Percentiles rank a stretch among this genome's conserved stretches.
Evolutionary conservation across 2,797 vertebrate genomes (phyloP).

Genomic region (Harpagifer antarcticus): DNA sequence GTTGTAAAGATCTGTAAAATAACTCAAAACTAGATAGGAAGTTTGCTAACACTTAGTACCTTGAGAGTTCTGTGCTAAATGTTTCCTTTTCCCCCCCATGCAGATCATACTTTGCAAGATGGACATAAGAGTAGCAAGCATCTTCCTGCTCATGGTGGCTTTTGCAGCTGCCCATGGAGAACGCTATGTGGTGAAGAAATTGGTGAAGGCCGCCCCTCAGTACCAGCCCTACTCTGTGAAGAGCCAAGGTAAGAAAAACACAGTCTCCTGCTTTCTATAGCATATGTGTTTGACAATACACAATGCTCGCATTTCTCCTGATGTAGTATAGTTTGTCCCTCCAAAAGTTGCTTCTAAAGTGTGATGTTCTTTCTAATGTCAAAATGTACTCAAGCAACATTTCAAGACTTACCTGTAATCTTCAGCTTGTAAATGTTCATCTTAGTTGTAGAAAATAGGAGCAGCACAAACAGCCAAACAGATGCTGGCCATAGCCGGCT

Average conservation of each 20-base stretch:
- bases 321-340: neutral
- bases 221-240: conserved; percentile 90
- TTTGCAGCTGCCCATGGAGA: conserved; percentile 88
- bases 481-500: conserved; percentile 35
- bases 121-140: conserved; percentile 87
- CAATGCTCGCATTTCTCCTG: neutral
- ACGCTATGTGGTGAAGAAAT: conserved; percentile 91
- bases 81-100: conserved; percentile 21
- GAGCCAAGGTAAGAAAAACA: conserved; percentile 89
- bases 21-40: conserved; percentile 2
- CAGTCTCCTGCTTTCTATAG: neutral
- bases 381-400: conserved; percentile 1
- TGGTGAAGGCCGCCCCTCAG: conserved; percentile 86
- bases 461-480: conserved; percentile 15
- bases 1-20: conserved; percentile 3
- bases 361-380: conserved; percentile 7
- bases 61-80: conserved; percentile 38
- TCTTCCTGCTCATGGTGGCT: conserved; percentile 87
- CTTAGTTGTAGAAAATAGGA: conserved; percentile 12
- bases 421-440: conserved; percentile 10
- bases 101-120: conserved; percentile 89
- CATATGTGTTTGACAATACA: neutral
- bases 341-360: conserved; percentile 3
- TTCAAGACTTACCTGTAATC: conserved; percentile 23
- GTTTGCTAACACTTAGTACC: conserved; percentile 7